Conservation (phyloP, 1,140 invertebrate species). For the Thrips palmi region DNA sequence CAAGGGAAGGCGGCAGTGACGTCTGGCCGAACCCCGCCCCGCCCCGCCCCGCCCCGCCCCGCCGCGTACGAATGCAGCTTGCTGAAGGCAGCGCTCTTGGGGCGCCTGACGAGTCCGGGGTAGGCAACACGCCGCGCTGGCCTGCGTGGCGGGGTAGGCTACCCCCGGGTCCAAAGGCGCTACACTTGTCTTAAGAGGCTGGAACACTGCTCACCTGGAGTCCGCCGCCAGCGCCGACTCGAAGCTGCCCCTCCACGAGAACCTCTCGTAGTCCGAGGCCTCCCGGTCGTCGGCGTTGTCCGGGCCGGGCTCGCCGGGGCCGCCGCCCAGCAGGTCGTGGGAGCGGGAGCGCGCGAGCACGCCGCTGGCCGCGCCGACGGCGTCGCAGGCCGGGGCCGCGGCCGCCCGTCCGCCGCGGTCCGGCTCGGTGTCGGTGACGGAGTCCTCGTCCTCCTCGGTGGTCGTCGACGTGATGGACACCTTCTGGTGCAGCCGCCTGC, state of each 20-base stretch:
- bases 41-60: too few relatives aligned
- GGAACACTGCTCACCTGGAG: too few relatives aligned
- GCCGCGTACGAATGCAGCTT: too few relatives aligned
- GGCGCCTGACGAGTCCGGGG: too few relatives aligned
- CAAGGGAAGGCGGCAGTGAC: too few relatives aligned
- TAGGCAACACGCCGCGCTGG: too few relatives aligned
- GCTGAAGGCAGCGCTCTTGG: too few relatives aligned
- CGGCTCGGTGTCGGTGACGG: conserved; percentile 32
- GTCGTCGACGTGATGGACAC: conserved; percentile 42
- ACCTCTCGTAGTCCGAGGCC: conserved; percentile 71
- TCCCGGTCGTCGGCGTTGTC: conserved; percentile 45
- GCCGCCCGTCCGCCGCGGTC: conserved; percentile 20
- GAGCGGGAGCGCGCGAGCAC: conserved; percentile 48
- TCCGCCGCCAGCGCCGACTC: conserved; percentile 68
- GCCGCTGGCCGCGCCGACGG: conserved; percentile 18
- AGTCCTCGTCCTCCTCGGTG: conserved; percentile 60
- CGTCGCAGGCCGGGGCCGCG: conserved; percentile 18
- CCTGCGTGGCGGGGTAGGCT: too few relatives aligned
- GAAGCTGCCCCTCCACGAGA: conserved; percentile 78
- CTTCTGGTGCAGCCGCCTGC: conserved; percentile 32
- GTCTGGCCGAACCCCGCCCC: too few relatives aligned
- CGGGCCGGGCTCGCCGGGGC: conserved; percentile 17
- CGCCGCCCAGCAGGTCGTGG: conserved; percentile 50
- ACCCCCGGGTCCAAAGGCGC: too few relatives aligned
- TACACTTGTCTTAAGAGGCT: too few relatives aligned